These are phyloP conservation scores for Cephalopterus ornatus DNA, from an alignment of 2,113 vertebrate genomes.

Conservation along the genomic window DNA sequence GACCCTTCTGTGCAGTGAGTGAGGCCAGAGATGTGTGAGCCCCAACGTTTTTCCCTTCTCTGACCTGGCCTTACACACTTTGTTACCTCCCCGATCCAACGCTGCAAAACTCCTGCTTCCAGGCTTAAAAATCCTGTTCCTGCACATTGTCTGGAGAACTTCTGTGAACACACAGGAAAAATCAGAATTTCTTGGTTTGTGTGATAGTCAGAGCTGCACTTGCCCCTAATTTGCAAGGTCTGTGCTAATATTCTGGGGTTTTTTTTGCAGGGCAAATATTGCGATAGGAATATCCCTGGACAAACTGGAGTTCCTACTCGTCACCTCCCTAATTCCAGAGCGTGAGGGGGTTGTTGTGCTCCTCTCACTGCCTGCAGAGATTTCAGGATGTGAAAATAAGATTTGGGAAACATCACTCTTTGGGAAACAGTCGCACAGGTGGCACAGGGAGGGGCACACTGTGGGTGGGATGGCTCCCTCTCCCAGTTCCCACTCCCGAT, in stretches of 20 bases:
- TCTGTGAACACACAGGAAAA: neutral
- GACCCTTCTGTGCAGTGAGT: neutral
- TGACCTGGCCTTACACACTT: neutral
- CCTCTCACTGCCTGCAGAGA: neutral
- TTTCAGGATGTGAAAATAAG: neutral
- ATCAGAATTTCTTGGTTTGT: neutral
- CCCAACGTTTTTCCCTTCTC: neutral
- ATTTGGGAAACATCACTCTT: neutral
- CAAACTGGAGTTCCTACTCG: neutral
- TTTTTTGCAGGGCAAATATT: neutral
- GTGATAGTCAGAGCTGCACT: neutral
- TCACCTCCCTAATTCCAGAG: accelerated
- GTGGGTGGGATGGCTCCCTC: neutral
- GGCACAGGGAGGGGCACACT: neutral
- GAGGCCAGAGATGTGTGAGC: accelerated
- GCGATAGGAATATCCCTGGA: neutral
- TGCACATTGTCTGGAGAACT: neutral
- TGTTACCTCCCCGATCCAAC: accelerated
- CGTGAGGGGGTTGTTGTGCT: accelerated
- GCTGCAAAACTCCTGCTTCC: neutral
- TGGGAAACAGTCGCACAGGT: neutral
- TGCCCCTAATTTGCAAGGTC: neutral
- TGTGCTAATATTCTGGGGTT: neutral
- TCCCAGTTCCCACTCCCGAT: neutral
- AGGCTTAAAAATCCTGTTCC: neutral